These are phyloP conservation scores for Steinernema khuongi DNA, from an alignment of 1,140 invertebrate genomes.

Conservation along the genomic window DNA sequence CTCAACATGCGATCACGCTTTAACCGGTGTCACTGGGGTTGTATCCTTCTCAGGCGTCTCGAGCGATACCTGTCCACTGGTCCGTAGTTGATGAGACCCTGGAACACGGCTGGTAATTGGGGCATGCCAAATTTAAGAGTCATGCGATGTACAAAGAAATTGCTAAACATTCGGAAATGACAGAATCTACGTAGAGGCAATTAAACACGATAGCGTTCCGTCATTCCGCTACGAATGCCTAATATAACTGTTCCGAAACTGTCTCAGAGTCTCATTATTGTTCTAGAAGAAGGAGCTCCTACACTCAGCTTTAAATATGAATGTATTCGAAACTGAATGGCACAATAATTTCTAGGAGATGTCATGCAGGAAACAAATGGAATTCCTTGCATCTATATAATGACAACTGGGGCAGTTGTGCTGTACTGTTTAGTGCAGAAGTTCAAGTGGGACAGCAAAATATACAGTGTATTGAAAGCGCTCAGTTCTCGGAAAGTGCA, in stretches of 20 bases:
- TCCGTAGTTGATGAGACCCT: constrained; percentile 36
- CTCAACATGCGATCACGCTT: neutral
- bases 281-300: too few relatives aligned
- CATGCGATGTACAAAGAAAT: too few relatives aligned
- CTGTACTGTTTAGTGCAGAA: neutral
- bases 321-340: too few relatives aligned
- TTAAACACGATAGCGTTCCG: neutral
- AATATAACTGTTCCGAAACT: too few relatives aligned
- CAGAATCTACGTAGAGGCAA: neutral
- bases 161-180: too few relatives aligned
- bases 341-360: too few relatives aligned
- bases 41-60: constrained; percentile 37
- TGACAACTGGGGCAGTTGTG: neutral
- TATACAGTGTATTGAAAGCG: neutral
- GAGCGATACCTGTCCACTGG: constrained; percentile 38
- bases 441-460: neutral
- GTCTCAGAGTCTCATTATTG: too few relatives aligned
- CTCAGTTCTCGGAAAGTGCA: neutral
- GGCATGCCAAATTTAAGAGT: too few relatives aligned
- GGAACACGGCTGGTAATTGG: constrained; percentile 23
- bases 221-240: too few relatives aligned
- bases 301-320: too few relatives aligned
- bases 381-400: constrained; percentile 4
- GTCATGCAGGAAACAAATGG: neutral
- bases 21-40: constrained; percentile 35